A percentile compares a stretch with the other conserved stretches of the same genome.
Evolutionary conservation across 2,797 vertebrate species (phyloP).

Genomic region (Distichodus sexfasciatus): DNA sequence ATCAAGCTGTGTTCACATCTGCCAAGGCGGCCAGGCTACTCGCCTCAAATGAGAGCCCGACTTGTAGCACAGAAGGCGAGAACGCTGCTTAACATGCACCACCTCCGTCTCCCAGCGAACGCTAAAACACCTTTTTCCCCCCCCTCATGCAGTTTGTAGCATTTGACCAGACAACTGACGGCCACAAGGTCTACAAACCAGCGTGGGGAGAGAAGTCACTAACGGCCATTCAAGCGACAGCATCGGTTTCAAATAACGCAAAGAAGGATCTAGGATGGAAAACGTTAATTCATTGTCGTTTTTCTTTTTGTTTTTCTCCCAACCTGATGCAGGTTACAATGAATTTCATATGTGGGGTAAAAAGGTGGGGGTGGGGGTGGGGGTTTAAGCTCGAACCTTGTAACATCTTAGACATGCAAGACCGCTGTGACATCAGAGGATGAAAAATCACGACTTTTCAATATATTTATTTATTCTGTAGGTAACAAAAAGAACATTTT

Average conservation of each 20-base stretch:
- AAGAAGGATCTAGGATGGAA: slow-evolving; percentile 60
- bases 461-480: slow-evolving; percentile 41
- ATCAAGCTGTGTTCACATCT: too few relatives aligned
- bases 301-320: slow-evolving; percentile 46
- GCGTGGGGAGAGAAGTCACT: not conserved
- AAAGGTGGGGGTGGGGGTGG: slow-evolving; percentile 47
- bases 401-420: slow-evolving; percentile 50
- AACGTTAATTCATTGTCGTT: slow-evolving; percentile 50
- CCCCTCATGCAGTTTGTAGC: not conserved
- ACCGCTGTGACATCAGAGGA: slow-evolving; percentile 45
- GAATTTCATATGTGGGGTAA: slow-evolving; percentile 48
- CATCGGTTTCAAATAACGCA: slow-evolving; percentile 55
- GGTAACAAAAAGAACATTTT: slow-evolving; percentile 38
- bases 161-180: not conserved
- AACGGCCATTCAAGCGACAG: not conserved
- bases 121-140: too few relatives aligned
- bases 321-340: slow-evolving; percentile 65
- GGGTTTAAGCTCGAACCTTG: too few relatives aligned
- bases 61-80: not conserved
- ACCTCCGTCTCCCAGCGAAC: too few relatives aligned
- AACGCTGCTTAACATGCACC: not conserved
- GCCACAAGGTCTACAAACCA: not conserved
- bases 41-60: too few relatives aligned
- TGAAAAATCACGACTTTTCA: slow-evolving; percentile 49
- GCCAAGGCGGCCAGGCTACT: too few relatives aligned